A percentile compares a stretch with the other conserved stretches of the same genome.
Evolutionary conservation across 2,888 invertebrate species (phyloP).

Genomic region (Heliothis peltigera): DNA sequence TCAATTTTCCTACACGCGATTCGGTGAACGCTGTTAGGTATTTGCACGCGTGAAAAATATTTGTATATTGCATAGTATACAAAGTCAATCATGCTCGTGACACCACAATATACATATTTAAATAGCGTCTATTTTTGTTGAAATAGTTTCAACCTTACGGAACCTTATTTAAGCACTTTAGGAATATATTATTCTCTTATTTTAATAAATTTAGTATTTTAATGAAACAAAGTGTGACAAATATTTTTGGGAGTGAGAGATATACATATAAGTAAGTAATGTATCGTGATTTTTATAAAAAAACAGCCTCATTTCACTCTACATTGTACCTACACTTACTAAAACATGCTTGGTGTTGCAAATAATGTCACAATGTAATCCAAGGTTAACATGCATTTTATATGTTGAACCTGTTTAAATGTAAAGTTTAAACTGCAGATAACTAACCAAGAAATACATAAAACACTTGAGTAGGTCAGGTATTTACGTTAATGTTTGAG

Average conservation of each 20-base stretch:
- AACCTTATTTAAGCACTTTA: too few relatives aligned
- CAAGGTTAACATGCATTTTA: slow-evolving; percentile 43
- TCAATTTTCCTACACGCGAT: not conserved
- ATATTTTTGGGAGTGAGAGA: too few relatives aligned
- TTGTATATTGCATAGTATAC: too few relatives aligned
- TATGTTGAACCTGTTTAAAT: slow-evolving; percentile 34
- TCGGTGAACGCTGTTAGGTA: not conserved
- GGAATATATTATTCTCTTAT: too few relatives aligned
- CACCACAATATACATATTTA: too few relatives aligned
- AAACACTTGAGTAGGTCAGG: slow-evolving; percentile 41
- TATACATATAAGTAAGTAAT: too few relatives aligned
- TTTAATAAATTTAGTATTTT: too few relatives aligned
- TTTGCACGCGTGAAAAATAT: not conserved
- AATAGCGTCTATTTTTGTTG: too few relatives aligned
- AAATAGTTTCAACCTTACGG: too few relatives aligned
- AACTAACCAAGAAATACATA: slow-evolving; percentile 27
- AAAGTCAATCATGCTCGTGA: too few relatives aligned
- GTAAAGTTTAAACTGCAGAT: slow-evolving; percentile 11
- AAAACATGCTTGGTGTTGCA: slow-evolving; percentile 5
- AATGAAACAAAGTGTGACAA: too few relatives aligned
- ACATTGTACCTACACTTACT: slow-evolving; percentile 8
- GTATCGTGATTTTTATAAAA: not conserved
- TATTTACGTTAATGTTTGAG: slow-evolving; percentile 11
- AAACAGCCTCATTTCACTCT: not conserved
- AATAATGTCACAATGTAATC: slow-evolving; percentile 18